Conservation (phyloP, 1,140 invertebrate genomes). For the Aphaenogaster rudis region DNA sequence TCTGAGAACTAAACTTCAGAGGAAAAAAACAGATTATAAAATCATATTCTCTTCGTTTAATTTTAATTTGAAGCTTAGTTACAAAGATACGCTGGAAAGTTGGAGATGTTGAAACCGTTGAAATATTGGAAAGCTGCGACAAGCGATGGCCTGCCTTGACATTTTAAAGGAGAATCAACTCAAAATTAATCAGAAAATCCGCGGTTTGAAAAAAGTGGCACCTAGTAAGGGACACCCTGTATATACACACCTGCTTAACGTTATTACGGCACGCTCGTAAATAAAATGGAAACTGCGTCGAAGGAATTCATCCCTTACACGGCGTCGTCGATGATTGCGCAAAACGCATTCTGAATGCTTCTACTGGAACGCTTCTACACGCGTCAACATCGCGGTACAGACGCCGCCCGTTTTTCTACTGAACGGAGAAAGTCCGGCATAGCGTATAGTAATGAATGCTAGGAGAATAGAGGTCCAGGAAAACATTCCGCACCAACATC, state of each 20-base stretch:
- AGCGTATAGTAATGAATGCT: neutral
- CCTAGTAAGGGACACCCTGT: neutral
- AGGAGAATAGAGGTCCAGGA: neutral
- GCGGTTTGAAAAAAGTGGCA: neutral
- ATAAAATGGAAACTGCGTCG: conserved; percentile 44
- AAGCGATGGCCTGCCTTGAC: conserved; percentile 1
- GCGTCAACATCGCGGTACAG: neutral
- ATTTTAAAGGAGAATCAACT: neutral
- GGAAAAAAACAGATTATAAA: neutral
- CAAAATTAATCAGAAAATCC: neutral
- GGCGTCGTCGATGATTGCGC: conserved; percentile 53
- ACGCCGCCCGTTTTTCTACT: conserved; percentile 51
- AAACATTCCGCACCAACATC: neutral
- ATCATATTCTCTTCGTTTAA: neutral
- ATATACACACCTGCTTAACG: neutral
- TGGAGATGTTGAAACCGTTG: neutral
- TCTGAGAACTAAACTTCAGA: neutral
- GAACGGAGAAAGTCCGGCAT: conserved; percentile 61
- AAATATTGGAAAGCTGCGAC: neutral
- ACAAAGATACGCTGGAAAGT: neutral
- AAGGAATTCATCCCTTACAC: conserved; percentile 63
- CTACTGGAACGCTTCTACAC: neutral
- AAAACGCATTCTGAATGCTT: conserved; percentile 38
- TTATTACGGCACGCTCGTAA: conserved; percentile 41
- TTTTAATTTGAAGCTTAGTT: neutral